Evolutionary conservation across 2,888 invertebrate genomes (phyloP), one percentile per base, ranked within the genome.

Genomic region (Thymelicus lineola): DNA sequence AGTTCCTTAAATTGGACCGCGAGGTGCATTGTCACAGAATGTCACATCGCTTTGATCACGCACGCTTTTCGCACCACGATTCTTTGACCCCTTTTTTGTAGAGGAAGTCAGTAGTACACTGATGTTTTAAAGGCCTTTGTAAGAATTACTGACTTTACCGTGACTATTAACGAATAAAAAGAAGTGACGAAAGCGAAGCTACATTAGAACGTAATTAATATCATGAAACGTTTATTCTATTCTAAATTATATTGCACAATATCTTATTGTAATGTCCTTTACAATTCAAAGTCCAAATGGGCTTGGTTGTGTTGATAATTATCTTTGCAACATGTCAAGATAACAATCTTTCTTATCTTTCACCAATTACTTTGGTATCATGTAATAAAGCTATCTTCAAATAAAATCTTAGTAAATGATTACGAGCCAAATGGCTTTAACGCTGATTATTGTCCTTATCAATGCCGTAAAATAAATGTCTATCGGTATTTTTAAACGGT

Each of bases 41-140:
- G 66, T 66, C 58, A 63, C 63, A 66, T 59, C 58, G 58, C 45
- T 57, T 65, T 57, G 45, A 65, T 65, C 65, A 57, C 57, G 65
- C 42, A 65, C 65, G 45, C 57, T 57, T 65, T 65, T 57, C 57
- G 45, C 65, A 20, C 57, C 64, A 20, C 20, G 46, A 53, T 66
- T 58, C 28, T 66, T 66, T 65, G 45, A 57, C 57, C 65, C 57
- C 12, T 15, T 58, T 66, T 58, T 66, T 66, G 58, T 17, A 46
- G 9, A 45, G 35, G 36, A 48, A 48, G 17, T 55, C 36, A 46
- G 36, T 48, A 17, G 50, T 63, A 10, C 50, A 38, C 50, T 36
- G 63, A 36, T 12, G 50, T 48, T 62, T 57, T 36, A 36, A 7
- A 36, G n/a, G 36, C n/a, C 35, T 6, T n/a, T 57, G 36, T 57